Base-by-base conservation (phyloP, 2,797 vertebrate genomes). In the Sebastes steindachneri region DNA sequence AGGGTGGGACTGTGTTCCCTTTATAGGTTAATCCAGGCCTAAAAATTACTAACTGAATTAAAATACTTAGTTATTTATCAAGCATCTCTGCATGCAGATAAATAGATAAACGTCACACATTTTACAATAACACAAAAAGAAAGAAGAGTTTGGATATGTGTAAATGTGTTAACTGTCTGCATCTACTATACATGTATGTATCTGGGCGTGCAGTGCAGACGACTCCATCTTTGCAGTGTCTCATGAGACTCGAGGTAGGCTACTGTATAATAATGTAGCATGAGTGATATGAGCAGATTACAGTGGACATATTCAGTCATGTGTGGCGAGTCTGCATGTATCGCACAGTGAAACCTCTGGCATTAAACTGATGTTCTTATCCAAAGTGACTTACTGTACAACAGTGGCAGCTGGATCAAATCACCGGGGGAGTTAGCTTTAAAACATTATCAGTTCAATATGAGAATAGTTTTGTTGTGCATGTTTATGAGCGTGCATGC, bases 281-380 rank as follows among this genome's bases (percentile, higher is more conserved):
- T 77, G 63, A 84, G 76, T 54, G 63, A 73, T 74, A 51, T 71
- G 67, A 88, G 33, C 60, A 82, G 48, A 88, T 80, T 15, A 41
- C 66, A 72, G 75, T 65, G 75, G 82, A 82, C 59, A 72, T 17
- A 74, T 82, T 59, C 82, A 82, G 64, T 70, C 86, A 80, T 84
- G 80, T 81, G 80, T 78, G 66, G 33, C 25, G 10, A 68, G 17
- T 29, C 37, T 51, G 66, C 54, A 19, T 67, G 63, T 83, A 33
- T 75, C 31, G 57, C 75, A 82, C 35, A 25, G 21, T 65, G 28
- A 55, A 70, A 85, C 31, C 31, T 41, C 29, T 29, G 62, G 12
- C 59, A 35, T 82, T 68, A 78, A 79, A 74, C 23, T 71, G 51
- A 86, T 74, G 68, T 63, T 65, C 41, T 69, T 41, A 75, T 83